Conservation (phyloP, 2,113 vertebrate species). For the Catharus bicknelli region DNA sequence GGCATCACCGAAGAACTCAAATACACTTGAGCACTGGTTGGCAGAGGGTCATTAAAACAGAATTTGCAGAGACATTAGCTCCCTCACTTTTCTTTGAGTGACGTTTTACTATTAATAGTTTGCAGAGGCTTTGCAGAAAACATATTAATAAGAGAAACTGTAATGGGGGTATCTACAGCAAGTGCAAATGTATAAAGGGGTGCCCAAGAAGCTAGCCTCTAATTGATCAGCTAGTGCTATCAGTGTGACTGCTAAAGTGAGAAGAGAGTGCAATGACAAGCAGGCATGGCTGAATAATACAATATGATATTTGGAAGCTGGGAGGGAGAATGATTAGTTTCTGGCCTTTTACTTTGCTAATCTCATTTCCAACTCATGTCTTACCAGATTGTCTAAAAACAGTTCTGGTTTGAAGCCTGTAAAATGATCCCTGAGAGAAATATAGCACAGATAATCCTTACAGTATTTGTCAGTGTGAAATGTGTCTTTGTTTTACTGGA, state of each 20-base stretch:
- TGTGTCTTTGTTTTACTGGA: slow-evolving; percentile 69
- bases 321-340: slow-evolving; percentile 73
- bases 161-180: slow-evolving; percentile 79
- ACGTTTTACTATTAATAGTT: slow-evolving; percentile 90
- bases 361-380: slow-evolving; percentile 65
- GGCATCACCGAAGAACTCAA: slow-evolving; percentile 86
- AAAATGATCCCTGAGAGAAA: slow-evolving; percentile 65
- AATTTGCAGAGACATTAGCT: slow-evolving; percentile 89
- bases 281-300: slow-evolving; percentile 75
- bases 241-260: slow-evolving; percentile 74
- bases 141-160: slow-evolving; percentile 85
- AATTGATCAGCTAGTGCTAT: slow-evolving; percentile 83
- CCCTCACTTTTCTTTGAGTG: slow-evolving; percentile 88
- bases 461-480: slow-evolving; percentile 64
- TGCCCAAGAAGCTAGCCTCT: slow-evolving; percentile 74
- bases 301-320: slow-evolving; percentile 72
- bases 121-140: slow-evolving; percentile 86
- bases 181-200: slow-evolving; percentile 76
- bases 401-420: slow-evolving; percentile 53
- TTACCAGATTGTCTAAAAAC: slow-evolving; percentile 66
- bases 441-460: slow-evolving; percentile 58
- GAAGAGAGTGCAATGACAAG: slow-evolving; percentile 79
- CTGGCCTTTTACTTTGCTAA: slow-evolving; percentile 69
- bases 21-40: slow-evolving; percentile 86
- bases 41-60: slow-evolving; percentile 89